Evolutionary conservation across 1,140 invertebrate species (phyloP), one percentile per base, ranked within the genome.

Genomic region (Leptinotarsa undecemlineata): DNA sequence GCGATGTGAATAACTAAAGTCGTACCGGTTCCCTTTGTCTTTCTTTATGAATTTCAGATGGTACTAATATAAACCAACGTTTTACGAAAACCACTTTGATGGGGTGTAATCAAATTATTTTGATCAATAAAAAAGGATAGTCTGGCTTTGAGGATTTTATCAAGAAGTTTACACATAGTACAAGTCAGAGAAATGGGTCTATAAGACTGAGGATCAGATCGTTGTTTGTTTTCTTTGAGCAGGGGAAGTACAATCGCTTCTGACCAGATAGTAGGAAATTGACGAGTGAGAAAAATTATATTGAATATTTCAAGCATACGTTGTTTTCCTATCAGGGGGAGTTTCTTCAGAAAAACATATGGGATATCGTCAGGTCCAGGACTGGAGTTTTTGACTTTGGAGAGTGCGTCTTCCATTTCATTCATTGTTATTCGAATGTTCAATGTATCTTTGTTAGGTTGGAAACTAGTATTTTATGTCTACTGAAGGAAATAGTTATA

Each of bases 131-230:
- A 67, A 47, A 62, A 68, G 26, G 23, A 20, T 42, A 76, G 64
- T 60, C 74, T 66, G 19, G 33, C 42, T 42, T 72, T 68, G 26
- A 76, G 48, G 6, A 76, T 72, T 68, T 67, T 68, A 62, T 76
- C 71, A 20, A 76, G 21, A 13, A 76, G 23, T 76, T 69, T 76
- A 66, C 71, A 60, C 74, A 68, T 68, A 17, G 71, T 61, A 42
- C 70, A 72, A 15, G 71, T 72, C 8, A 68, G 74, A 14, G n/a
- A n/a, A n/a, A n/a, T n/a, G n/a, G n/a, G n/a, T n/a, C n/a, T n/a
- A n/a, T n/a, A n/a, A n/a, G n/a, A 62, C 26, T 20, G 72, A 33
- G 63, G 62, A 71, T 61, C 48, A 20, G 51, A 15, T n/a, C 51
- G 23, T 17, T 26, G n/a, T 64, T 70, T 68, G 17, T 48, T 62